Evolutionary conservation across 1,140 invertebrate genomes (phyloP).

Genomic region (Galleria mellonella): DNA sequence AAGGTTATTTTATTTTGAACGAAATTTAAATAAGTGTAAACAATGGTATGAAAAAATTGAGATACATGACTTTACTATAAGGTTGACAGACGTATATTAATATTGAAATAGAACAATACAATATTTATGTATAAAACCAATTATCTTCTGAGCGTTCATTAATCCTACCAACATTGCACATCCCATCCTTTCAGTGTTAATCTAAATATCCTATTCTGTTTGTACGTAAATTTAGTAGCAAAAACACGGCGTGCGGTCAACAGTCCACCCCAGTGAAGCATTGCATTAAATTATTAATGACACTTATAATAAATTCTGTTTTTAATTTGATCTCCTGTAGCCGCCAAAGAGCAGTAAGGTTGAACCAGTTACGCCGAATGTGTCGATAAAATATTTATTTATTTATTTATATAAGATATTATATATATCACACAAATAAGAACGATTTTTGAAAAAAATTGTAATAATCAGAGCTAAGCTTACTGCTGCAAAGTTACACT

Average conservation of each 20-base stretch:
- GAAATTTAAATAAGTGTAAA: too few relatives aligned
- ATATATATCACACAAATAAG: too few relatives aligned
- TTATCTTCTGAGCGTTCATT: conserved; percentile 15
- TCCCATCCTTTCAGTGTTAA: conserved; percentile 39
- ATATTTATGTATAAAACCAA: conserved; percentile 21
- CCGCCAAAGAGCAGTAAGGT: conserved; percentile 18
- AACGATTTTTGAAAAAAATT: too few relatives aligned
- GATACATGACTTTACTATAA: too few relatives aligned
- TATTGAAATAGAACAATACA: not conserved
- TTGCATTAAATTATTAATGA: conserved; percentile 60
- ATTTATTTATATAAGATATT: too few relatives aligned
- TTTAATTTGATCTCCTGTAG: conserved; percentile 49
- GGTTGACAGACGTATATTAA: too few relatives aligned
- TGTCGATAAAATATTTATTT: too few relatives aligned
- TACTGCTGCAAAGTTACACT: too few relatives aligned
- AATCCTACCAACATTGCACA: conserved; percentile 4
- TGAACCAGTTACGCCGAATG: too few relatives aligned
- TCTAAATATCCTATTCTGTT: conserved; percentile 62
- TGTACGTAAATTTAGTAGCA: conserved; percentile 40
- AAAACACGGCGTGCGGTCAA: conserved; percentile 45
- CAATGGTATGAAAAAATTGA: too few relatives aligned
- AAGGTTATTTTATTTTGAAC: too few relatives aligned
- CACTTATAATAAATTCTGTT: conserved; percentile 64
- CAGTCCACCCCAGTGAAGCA: conserved; percentile 22
- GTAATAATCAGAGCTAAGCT: too few relatives aligned